Evolutionary conservation across 2,113 vertebrate genomes (phyloP).

Genomic region (Etheostoma spectabile): DNA sequence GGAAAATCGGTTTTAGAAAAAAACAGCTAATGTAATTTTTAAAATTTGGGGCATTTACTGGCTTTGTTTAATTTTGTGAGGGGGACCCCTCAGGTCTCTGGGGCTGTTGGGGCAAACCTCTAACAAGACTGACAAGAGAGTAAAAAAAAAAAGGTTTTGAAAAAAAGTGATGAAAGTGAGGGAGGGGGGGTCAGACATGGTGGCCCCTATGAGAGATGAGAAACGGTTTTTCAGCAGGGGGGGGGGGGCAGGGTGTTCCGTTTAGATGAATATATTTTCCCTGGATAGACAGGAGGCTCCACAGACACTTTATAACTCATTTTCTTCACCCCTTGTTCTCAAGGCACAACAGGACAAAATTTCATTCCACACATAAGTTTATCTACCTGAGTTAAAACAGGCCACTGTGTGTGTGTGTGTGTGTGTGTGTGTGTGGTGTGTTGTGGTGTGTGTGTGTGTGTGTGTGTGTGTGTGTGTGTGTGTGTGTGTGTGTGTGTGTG

Average conservation of each 20-base stretch:
- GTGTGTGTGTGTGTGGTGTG: constrained; percentile 5
- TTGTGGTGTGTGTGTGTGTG: background rate
- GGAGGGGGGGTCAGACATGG: constrained; percentile 63
- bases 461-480: background rate
- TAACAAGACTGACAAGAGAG: constrained; percentile 43
- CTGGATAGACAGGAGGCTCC: constrained; percentile 48
- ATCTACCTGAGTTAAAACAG: constrained; percentile 46
- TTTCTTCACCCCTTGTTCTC: constrained; percentile 34
- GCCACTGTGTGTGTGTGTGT: constrained; percentile 6
- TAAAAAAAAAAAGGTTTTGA: constrained; percentile 50
- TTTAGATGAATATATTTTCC: constrained; percentile 69
- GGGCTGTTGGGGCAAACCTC: constrained; percentile 35
- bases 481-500: background rate
- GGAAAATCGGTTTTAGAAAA: background rate
- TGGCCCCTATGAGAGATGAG: constrained; percentile 51
- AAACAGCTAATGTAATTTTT: background rate
- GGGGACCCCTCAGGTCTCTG: constrained; percentile 4
- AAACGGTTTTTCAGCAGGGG: constrained; percentile 54
- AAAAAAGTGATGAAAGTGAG: constrained; percentile 62
- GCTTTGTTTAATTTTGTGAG: background rate
- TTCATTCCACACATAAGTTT: constrained; percentile 48
- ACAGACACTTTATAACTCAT: constrained; percentile 59
- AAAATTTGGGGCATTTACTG: background rate
- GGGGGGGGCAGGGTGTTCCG: constrained; percentile 48
- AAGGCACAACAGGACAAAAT: constrained; percentile 50